Percentiles rank a stretch among this genome's conserved stretches.
phyloP scores from a whole-genome alignment of 2,888 invertebrate species.

The Dryobotodes eremita region DNA sequence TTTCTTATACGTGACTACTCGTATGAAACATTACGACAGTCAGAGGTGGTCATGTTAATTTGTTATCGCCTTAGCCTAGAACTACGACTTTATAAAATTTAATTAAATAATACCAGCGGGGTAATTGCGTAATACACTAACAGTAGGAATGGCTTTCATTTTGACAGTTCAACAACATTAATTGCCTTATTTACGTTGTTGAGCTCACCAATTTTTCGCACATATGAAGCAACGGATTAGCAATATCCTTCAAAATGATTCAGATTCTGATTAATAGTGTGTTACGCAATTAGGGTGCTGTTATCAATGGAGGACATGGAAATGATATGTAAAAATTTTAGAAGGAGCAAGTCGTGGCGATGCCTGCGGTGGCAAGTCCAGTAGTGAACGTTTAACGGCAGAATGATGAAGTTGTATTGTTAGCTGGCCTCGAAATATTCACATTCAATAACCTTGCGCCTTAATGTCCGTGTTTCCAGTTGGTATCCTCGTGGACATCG shows the following conservation, averaged over 20 bases:
- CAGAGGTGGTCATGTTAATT: not conserved
- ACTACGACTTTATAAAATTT: not conserved
- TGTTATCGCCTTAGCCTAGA: not conserved
- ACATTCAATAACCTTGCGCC: not conserved
- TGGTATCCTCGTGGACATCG: conserved; percentile 74
- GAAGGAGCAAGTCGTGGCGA: not conserved
- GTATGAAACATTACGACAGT: no score
- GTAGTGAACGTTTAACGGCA: not conserved
- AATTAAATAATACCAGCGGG: not conserved
- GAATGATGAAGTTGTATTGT: not conserved
- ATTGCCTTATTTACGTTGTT: no score
- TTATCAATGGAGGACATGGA: not conserved
- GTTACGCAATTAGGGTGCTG: not conserved
- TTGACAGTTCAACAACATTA: no score
- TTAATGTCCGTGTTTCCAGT: conserved; percentile 70
- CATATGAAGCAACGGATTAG: no score
- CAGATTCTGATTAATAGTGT: no score
- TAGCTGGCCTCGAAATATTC: not conserved
- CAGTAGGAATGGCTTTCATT: no score
- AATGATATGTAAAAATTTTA: no score
- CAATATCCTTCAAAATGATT: no score
- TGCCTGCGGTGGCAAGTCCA: no score
- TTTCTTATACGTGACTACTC: no score
- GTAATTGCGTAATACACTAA: no score
- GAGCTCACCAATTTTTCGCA: no score